Conservation (phyloP, 2,113 vertebrate species). For the Indri indri region DNA sequence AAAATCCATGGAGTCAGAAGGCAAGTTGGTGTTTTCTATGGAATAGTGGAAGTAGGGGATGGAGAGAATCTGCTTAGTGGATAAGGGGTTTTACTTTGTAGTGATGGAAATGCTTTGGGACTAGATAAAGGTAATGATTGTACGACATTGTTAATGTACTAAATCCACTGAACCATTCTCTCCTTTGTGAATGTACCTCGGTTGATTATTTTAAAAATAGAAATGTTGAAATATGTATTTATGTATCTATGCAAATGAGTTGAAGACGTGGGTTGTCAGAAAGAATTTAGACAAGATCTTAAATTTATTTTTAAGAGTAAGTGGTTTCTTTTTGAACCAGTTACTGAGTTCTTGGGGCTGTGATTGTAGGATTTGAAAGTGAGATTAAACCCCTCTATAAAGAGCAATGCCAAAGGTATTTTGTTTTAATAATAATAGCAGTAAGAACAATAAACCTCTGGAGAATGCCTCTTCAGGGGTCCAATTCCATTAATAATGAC, state of each 20-base stretch:
- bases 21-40: too few species aligned
- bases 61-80: not conserved
- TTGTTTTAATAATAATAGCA: not conserved
- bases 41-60: not conserved
- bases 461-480: not conserved
- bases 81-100: not conserved
- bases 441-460: not conserved
- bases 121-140: not conserved
- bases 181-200: not conserved
- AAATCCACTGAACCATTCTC: not conserved
- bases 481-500: not conserved
- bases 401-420: not conserved
- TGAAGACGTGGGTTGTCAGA: not conserved
- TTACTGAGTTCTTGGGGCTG: not conserved
- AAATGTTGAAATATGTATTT: not conserved
- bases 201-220: not conserved
- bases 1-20: not conserved
- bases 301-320: not conserved
- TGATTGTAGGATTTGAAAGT: not conserved
- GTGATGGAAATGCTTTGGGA: not conserved
- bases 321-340: not conserved
- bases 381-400: not conserved
- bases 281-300: not conserved
- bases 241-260: not conserved
- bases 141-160: not conserved